Evolutionary conservation across 2,888 invertebrate species (phyloP).

Genomic region (Cantharis lateralis): DNA sequence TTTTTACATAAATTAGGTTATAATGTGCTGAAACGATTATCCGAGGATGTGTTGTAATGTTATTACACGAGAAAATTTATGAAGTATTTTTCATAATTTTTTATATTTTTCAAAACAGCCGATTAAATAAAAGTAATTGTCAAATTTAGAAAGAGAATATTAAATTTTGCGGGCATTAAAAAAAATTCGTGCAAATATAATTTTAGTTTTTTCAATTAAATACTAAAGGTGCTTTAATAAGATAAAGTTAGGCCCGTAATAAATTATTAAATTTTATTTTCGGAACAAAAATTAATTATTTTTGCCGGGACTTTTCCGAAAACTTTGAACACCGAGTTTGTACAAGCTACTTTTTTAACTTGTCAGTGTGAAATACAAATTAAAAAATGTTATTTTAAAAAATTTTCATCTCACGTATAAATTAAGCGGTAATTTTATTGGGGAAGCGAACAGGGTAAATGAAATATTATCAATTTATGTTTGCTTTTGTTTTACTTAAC

Average conservation of each 20-base stretch:
- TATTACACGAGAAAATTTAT: neutral
- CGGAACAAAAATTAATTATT: neutral
- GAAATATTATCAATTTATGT: neutral
- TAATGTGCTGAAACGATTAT: neutral
- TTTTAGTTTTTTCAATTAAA: neutral
- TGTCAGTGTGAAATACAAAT: neutral
- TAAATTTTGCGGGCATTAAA: neutral
- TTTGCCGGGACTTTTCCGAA: neutral
- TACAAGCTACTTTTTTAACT: neutral
- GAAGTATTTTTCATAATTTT: neutral
- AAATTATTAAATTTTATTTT: neutral
- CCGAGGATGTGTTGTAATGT: neutral
- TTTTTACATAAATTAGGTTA: neutral
- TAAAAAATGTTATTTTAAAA: neutral
- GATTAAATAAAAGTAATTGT: neutral
- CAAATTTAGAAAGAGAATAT: neutral
- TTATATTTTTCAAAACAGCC: neutral
- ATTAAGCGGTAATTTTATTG: neutral
- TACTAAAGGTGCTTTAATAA: neutral
- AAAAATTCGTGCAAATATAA: neutral
- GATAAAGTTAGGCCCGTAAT: neutral
- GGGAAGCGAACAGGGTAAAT: neutral
- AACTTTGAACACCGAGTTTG: neutral
- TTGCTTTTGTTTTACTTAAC: slow-evolving; percentile 6
- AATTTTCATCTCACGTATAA: neutral